Base-by-base conservation (phyloP, 1,140 invertebrate genomes). In the Pteromalus puparum region DNA sequence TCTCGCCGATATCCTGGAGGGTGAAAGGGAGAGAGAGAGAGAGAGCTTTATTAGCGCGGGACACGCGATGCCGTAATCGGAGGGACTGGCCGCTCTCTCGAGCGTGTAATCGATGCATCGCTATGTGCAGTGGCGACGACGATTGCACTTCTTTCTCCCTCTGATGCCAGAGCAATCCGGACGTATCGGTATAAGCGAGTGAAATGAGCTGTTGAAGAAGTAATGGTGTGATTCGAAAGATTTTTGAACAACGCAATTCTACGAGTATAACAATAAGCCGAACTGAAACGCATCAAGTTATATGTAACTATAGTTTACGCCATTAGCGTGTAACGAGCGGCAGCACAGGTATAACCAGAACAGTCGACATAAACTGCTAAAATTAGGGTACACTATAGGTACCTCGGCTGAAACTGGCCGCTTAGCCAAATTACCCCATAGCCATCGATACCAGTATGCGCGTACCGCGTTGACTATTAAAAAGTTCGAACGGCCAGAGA, bases 31-130 rank as follows among this genome's bases (percentile, higher is more conserved):
- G 30, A 30, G 30, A 30, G 30, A 30, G 30, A 30, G 30, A 46
- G 48, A 26, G 26, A 70, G 15, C 78, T 76, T 82, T 67, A 82
- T 53, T 82, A 61, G 81, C 61, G 9, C 26, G 13, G 13, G 28
- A 68, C 81, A 82, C 81, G 81, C 81, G 73, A 82, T 10, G 0
- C 46, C 48, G 70, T 61, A 74, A 73, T 53, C 80, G 68, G 67
- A 42, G 26, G 26, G 68, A n/a, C 18, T 61, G 53, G 72, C 72
- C 68, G 26, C 21, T 10, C 13, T 4, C 72, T n/a, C 72, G 28
- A 74, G 26, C 38, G n/a, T n/a, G 26, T 78, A 61, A 65, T 65
- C 53, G 76, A 78, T 78, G 76, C 76, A 78, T 78, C 70, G 80
- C 46, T 74, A 61, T 61, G 70, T 1, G 3, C 68, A 13, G 3